Percentiles rank a stretch among this genome's conserved stretches.
Conservation (phyloP, 2,113 vertebrate genomes). For the Oncorhynchus gorbuscha region DNA sequence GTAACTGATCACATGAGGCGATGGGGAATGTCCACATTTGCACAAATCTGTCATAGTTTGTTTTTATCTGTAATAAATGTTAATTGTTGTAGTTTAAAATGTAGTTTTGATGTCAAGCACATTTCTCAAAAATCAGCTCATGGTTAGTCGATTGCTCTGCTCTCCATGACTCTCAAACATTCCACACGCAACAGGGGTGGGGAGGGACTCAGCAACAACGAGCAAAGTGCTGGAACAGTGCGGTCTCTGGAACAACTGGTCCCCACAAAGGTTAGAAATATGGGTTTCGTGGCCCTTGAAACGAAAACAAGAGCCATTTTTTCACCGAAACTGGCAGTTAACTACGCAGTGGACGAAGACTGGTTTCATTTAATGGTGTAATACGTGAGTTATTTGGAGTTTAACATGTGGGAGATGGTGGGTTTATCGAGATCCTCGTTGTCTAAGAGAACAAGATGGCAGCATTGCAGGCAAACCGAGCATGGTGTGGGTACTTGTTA, state of each 20-base stretch:
- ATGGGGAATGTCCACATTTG: too few relatives aligned
- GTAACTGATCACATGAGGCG: too few relatives aligned
- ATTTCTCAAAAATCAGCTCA: too few relatives aligned
- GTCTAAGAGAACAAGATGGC: conserved; percentile 77
- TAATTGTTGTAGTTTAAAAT: too few relatives aligned
- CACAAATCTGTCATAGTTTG: too few relatives aligned
- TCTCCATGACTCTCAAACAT: too few relatives aligned
- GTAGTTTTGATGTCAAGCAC: too few relatives aligned
- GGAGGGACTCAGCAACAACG: background rate
- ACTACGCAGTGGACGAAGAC: conserved; percentile 8
- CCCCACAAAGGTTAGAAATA: conserved; percentile 5
- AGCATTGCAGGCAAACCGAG: conserved; percentile 61
- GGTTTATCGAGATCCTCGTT: conserved; percentile 61
- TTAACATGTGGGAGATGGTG: conserved; percentile 45
- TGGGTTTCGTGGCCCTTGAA: conserved; percentile 14
- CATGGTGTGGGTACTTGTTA: conserved; percentile 56
- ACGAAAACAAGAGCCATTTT: conserved; percentile 22
- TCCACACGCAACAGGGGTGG: too few relatives aligned
- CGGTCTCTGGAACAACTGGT: conserved; percentile 10
- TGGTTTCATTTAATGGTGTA: conserved; percentile 20
- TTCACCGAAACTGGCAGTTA: conserved; percentile 18
- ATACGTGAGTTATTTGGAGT: conserved; percentile 37
- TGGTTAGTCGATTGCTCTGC: too few relatives aligned
- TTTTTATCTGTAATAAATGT: too few relatives aligned
- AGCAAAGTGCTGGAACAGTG: background rate